Evolutionary conservation across 2,797 vertebrate species (phyloP), one percentile per base, ranked within the genome.

Genomic region (Lepidocolaptes lacrymiger): DNA sequence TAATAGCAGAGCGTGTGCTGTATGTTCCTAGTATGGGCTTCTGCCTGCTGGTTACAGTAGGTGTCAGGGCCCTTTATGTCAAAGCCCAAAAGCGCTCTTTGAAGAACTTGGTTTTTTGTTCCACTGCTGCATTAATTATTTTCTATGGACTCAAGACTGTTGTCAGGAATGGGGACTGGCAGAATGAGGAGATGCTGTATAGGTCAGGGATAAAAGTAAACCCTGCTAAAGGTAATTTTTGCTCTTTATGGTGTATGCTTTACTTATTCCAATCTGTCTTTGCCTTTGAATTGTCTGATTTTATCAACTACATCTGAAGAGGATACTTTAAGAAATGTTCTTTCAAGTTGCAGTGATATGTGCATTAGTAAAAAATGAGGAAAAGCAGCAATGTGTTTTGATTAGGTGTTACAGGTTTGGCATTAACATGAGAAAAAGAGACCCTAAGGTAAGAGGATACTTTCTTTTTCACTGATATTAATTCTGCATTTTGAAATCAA

Each of bases 1-100:
- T 99, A 96, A 99, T 99, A 95, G 99, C 99, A 76, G 99, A 99
- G 98, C 98, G 99, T 97, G 99, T 99, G 20, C 98, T 99, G 63
- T 99, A 99, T 98, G 99, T 99, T 96, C 99, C 99, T 93, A 99
- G 99, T 97, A 99, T 99, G 99, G 99, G 99, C 97, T 99, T 99
- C 95, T 99, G 99, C 97, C 98, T 99, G 96, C 98, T 99, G 97
- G 98, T 99, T 93, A 98, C 99, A 11, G 98, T 99, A 93, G 99
- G 99, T 83, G 96, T 98, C 97, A 98, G 99, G 96, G 98, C 98
- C 80, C 98, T 99, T 94, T 98, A 98, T 92, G 93, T 99, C 85
- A 98, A 98, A 93, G 97, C 98, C 91, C 98, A 98, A 84, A 99
- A 98, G 83, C 97, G 98, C 56, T 98, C 98, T 95, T 97, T 98